Base-by-base conservation (phyloP, 2,113 vertebrate species). In the Hoplias malabaricus region DNA sequence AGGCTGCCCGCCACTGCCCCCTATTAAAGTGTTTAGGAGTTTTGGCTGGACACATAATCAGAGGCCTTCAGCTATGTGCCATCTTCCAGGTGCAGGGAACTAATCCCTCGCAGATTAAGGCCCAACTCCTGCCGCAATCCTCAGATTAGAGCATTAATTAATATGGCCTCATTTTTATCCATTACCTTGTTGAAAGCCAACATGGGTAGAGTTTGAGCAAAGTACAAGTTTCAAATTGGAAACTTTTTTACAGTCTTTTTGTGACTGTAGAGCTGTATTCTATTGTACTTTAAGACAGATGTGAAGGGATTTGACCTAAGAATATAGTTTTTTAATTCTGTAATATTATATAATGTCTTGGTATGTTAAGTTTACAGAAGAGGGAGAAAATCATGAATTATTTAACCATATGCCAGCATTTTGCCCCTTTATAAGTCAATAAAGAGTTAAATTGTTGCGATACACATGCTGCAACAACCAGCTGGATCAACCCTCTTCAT, bases 151-250 rank as follows among this genome's bases (percentile, higher is more conserved):
- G 72, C 80, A 73, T 36, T 84, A 89, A 85, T 89, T 89, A 90
- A 89, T 87, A 67, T 77, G 80, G 83, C 73, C 83, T 87, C 70
- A 72, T 87, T 78, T 89, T 86, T 88, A 87, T 88, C 89, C 83
- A 89, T 89, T 81, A 71, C 74, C 68, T 85, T 80, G 83, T 80
- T 84, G 84, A 89, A 86, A 80, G 77, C 79, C 62, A 70, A 82
- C 82, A 80, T 81, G 83, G 88, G 88, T 84, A 83, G 71, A 82
- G 73, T 46, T 42, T 56, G n/a, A 80, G 83, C 79, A 82, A 31
- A 81, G 73, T 56, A 53, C 50, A 63, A 67, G 71, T 40, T 68
- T 80, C 66, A 77, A 31, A 61, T 76, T 69, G 42, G 56, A 59
- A 68, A 69, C 62, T 63, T 71, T 69, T 63, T 46, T 63, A 67